Conservation (phyloP, 2,888 invertebrate species). For the Folsomia candida region DNA sequence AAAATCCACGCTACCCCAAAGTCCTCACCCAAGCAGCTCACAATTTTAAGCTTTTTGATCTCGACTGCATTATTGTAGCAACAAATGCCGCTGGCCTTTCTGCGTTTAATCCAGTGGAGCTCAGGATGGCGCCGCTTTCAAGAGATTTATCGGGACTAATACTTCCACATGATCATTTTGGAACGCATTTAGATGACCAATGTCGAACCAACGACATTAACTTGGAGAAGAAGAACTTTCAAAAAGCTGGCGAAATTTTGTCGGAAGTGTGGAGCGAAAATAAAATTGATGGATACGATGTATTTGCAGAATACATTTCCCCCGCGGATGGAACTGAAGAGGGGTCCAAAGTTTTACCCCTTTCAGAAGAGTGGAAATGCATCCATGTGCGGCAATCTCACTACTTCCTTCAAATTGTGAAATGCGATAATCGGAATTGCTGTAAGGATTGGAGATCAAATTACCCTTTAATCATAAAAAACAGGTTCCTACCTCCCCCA, state of each 20-base stretch:
- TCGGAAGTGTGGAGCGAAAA: constrained; percentile 52
- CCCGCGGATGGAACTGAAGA: background rate
- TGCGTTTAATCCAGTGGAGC: constrained; percentile 50
- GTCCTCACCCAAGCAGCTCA: constrained; percentile 30
- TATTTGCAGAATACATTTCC: constrained; percentile 17
- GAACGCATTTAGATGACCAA: constrained; percentile 42
- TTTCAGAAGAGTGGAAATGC: constrained; percentile 14
- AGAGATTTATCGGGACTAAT: constrained; percentile 46
- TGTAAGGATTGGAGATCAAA: constrained; percentile 11
- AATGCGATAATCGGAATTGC: constrained; percentile 17
- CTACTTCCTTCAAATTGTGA: constrained; percentile 22
- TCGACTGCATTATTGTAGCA: constrained; percentile 43
- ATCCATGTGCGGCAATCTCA: constrained; percentile 20
- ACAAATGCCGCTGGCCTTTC: constrained; percentile 50
- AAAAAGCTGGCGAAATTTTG: constrained; percentile 52
- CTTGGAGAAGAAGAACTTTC: constrained; percentile 53
- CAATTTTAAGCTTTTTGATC: constrained; percentile 40
- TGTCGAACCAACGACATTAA: constrained; percentile 50
- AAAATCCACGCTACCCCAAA: constrained; percentile 48
- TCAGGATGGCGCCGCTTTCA: constrained; percentile 50
- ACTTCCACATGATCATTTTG: too few species aligned
- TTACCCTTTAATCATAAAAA: background rate
- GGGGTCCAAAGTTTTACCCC: background rate
- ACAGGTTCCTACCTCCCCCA: background rate
- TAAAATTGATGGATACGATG: constrained; percentile 50